Base-by-base conservation (phyloP, 2,797 vertebrate genomes). In the Poeciliopsis paucimaculata region DNA sequence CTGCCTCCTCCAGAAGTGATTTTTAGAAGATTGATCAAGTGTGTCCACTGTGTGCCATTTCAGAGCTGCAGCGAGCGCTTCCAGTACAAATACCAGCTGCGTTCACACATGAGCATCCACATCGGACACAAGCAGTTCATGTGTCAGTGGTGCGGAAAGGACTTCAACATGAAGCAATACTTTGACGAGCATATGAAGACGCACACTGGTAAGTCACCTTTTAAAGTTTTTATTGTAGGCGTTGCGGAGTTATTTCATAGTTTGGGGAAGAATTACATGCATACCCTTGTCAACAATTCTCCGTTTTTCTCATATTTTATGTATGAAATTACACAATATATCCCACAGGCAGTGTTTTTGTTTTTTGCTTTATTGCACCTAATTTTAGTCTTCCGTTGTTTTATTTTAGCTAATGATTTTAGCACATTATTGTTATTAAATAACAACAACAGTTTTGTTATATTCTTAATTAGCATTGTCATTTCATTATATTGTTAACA, bases 141-240 rank as follows among this genome's bases (percentile, higher is more conserved):
- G 98, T 99, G 98, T 94, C 98, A 99, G 91, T 99, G 98, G 98
- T 99, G 98, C 6, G 98, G 98, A 91, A 99, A 99, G 93, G 98
- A 99, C 94, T 99, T 99, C 96, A 99, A 98, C 95, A 99, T 99
- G 98, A 99, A 99, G 88, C 98, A 99, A 96, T 99, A 99, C 95
- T 99, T 99, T 26, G 98, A 99, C 9, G 98, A 99, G 87, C 98
- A 99, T 96, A 98, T 99, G 98, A 99, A 99, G 93, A 99, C 97
- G 6, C 98, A 99, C 94, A 99, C 98, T 95, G 98, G 98, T 99
- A 94, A 97, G 96, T 36, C 2, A 9, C 5, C n/a, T 71, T 71
- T 71, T 45, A 23, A 71, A 15, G 11, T 15, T 68, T 45, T 71
- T 28, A 43, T 70, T 43, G 41, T 5, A n/a, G n/a, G 66, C 8